phyloP scores from a whole-genome alignment of 2,888 invertebrate genomes.

The Hermodice carunculata region DNA sequence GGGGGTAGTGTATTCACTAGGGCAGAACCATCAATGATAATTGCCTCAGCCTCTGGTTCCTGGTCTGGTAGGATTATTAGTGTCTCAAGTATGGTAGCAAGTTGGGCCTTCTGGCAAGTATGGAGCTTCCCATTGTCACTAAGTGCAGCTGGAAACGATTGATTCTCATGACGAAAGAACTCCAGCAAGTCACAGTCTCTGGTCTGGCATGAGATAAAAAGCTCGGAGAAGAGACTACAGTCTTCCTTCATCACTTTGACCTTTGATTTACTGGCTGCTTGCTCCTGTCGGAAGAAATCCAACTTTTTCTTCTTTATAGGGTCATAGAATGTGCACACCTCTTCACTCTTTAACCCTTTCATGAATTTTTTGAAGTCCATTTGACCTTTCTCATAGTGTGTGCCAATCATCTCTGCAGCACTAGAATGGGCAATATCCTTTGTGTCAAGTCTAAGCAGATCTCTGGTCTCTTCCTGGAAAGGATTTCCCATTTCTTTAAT shows the following conservation, averaged over 20 bases:
- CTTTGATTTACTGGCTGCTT: slow-evolving; percentile 13
- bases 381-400: slow-evolving; percentile 31
- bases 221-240: slow-evolving; percentile 30
- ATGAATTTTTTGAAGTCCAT: slow-evolving; percentile 26
- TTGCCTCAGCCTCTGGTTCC: slow-evolving; percentile 20
- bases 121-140: slow-evolving; percentile 34
- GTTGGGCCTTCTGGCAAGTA: slow-evolving; percentile 32
- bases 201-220: slow-evolving; percentile 37
- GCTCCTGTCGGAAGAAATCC: slow-evolving; percentile 30
- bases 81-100: slow-evolving; percentile 23
- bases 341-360: slow-evolving; percentile 23
- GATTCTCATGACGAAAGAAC: slow-evolving; percentile 37
- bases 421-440: slow-evolving; percentile 30
- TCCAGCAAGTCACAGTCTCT: slow-evolving; percentile 28
- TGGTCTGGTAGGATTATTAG: slow-evolving; percentile 16
- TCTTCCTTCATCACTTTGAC: slow-evolving; percentile 19
- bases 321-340: slow-evolving; percentile 25
- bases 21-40: slow-evolving; percentile 29
- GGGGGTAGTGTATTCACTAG: slow-evolving; percentile 24
- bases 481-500: slow-evolving; percentile 36
- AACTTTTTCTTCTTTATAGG: slow-evolving; percentile 35
- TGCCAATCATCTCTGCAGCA: slow-evolving; percentile 25
- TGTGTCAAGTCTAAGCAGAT: slow-evolving; percentile 36
- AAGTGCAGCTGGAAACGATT: slow-evolving; percentile 31
- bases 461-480: slow-evolving; percentile 29